Evolutionary conservation across 2,113 vertebrate species (phyloP).

Genomic region (Callithrix jacchus): DNA sequence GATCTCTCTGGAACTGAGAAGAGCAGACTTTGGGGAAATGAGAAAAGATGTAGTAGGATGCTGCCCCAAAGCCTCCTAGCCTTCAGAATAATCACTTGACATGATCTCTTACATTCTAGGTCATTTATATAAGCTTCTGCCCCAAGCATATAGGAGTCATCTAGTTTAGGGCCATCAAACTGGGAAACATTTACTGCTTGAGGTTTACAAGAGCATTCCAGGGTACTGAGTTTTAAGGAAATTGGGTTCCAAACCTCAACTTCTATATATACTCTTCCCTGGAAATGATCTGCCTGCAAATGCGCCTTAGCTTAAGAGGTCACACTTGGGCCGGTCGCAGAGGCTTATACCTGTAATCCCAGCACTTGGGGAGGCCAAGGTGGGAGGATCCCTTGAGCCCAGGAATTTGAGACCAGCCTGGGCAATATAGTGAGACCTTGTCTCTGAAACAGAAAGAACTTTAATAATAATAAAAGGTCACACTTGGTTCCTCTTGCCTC

Average conservation of each 20-base stretch:
- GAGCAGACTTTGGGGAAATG: not conserved
- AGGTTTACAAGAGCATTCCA: conserved; percentile 3
- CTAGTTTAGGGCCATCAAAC: not conserved
- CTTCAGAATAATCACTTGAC: not conserved
- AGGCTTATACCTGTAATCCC: too few species aligned
- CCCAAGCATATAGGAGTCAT: not conserved
- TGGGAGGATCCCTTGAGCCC: too few species aligned
- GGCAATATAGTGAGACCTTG: too few species aligned
- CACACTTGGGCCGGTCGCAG: not conserved
- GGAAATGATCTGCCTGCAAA: conserved; percentile 15
- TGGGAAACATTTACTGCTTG: conserved; percentile 14
- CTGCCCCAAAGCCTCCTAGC: not conserved
- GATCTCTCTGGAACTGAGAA: conserved; percentile 16
- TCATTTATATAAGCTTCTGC: not conserved
- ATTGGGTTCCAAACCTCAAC: not conserved
- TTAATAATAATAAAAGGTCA: not conserved
- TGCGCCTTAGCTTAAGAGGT: not conserved
- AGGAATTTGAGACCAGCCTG: too few species aligned
- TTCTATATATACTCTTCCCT: not conserved
- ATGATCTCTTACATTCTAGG: not conserved
- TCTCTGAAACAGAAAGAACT: too few species aligned
- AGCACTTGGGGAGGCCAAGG: too few species aligned
- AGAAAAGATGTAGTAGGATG: not conserved
- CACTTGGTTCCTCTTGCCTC: not conserved
- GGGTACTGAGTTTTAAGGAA: conserved; percentile 10